Conservation (phyloP, 2,888 invertebrate genomes). For the Seira sanloemensis region DNA sequence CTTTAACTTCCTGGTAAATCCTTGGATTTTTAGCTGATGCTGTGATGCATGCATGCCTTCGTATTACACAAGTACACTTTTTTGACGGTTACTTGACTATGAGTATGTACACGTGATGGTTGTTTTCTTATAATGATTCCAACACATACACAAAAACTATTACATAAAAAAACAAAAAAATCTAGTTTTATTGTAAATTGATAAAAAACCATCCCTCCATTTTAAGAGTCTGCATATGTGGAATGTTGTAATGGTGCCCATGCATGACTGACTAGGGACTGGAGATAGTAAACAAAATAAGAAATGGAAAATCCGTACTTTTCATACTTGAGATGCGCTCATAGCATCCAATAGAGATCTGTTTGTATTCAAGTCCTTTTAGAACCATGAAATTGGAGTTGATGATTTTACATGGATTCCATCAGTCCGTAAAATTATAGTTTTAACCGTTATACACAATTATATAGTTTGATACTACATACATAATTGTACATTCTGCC, state of each 20-base stretch:
- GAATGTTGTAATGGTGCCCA: neutral
- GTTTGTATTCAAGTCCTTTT: too few relatives aligned
- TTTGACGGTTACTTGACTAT: neutral
- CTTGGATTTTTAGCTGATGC: slow-evolving; percentile 33
- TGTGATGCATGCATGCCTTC: slow-evolving; percentile 8
- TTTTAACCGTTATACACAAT: too few relatives aligned
- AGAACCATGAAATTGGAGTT: too few relatives aligned
- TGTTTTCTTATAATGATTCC: too few relatives aligned
- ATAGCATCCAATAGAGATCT: neutral
- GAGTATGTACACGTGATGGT: too few relatives aligned
- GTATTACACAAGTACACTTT: neutral
- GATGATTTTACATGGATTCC: too few relatives aligned
- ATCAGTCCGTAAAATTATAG: too few relatives aligned
- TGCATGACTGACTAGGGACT: slow-evolving; percentile 33
- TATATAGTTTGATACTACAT: too few relatives aligned
- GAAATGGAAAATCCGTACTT: neutral
- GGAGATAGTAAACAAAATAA: slow-evolving; percentile 26
- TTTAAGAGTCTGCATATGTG: neutral
- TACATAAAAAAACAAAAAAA: too few relatives aligned
- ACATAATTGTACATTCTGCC: too few relatives aligned
- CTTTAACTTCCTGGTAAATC: too few relatives aligned
- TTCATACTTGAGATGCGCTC: neutral
- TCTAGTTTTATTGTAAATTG: slow-evolving; percentile 37
- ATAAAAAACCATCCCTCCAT: slow-evolving; percentile 33
- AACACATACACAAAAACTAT: too few relatives aligned